A percentile compares a stretch with the other conserved stretches of the same genome.
These are phyloP conservation scores for Phylloscopus whistleri DNA, from an alignment of 2,113 vertebrate genomes.

Conservation along the genomic window DNA sequence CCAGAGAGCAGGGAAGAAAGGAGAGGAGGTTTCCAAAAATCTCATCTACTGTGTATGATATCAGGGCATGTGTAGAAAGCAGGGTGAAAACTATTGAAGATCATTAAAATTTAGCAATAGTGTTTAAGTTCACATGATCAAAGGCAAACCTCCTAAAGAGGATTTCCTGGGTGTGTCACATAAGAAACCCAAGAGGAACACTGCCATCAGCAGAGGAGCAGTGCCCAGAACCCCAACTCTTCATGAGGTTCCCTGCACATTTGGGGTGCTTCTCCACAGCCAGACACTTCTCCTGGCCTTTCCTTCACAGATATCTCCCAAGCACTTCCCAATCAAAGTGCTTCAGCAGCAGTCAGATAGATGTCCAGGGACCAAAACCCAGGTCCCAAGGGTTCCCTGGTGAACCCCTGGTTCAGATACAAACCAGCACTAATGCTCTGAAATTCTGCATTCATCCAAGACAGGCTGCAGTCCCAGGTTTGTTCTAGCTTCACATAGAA, in stretches of 20 bases:
- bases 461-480: neutral
- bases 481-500: neutral
- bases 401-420: neutral
- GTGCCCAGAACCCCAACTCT: neutral
- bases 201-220: neutral
- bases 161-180: neutral
- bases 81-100: neutral
- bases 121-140: neutral
- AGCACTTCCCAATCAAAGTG: neutral
- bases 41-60: neutral
- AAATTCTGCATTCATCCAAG: neutral
- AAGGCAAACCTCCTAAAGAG: neutral
- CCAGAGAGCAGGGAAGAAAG: neutral
- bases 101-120: neutral
- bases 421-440: neutral
- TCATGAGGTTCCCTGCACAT: accelerated
- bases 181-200: neutral
- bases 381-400: neutral
- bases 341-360: neutral
- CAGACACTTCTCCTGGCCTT: neutral
- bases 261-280: neutral
- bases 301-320: neutral
- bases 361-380: neutral
- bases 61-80: neutral
- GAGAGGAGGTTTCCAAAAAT: neutral